phyloP scores from a whole-genome alignment of 2,888 invertebrate species.

The Gasteruption jaculator region DNA sequence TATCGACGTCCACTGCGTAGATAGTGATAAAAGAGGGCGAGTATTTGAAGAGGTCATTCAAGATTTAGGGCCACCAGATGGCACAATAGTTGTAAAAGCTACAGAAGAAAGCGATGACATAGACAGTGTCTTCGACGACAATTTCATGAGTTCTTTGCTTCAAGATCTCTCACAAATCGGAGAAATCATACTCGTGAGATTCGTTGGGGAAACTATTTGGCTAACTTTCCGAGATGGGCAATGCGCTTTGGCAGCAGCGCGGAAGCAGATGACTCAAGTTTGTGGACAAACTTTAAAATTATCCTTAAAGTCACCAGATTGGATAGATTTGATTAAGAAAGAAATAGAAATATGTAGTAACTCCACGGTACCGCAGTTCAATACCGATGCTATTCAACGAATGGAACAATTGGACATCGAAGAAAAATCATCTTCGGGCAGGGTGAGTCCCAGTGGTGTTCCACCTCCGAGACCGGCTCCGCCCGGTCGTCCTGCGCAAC shows the following conservation, averaged over 20 bases:
- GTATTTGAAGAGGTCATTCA: conserved; percentile 82
- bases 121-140: conserved; percentile 71
- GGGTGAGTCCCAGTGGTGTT: conserved; percentile 53
- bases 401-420: conserved; percentile 53
- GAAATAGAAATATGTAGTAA: conserved; percentile 82
- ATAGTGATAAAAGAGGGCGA: conserved; percentile 69
- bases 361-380: conserved; percentile 76
- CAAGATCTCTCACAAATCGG: conserved; percentile 81
- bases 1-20: conserved; percentile 78
- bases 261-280: conserved; percentile 57
- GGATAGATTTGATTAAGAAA: conserved; percentile 76
- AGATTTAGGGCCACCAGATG: conserved; percentile 91
- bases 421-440: conserved; percentile 58
- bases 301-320: conserved; percentile 77
- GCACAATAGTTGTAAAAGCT: conserved; percentile 76
- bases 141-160: conserved; percentile 72
- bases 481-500: conserved; percentile 44
- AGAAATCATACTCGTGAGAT: conserved; percentile 85
- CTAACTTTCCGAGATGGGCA: conserved; percentile 89
- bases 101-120: conserved; percentile 56
- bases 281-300: conserved; percentile 66
- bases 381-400: conserved; percentile 48
- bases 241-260: conserved; percentile 72
- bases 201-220: conserved; percentile 85
- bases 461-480: conserved; percentile 57